Evolutionary conservation across 1,140 invertebrate genomes (phyloP), one percentile per base, ranked within the genome.

Genomic region (Lutraria rhynchaena): DNA sequence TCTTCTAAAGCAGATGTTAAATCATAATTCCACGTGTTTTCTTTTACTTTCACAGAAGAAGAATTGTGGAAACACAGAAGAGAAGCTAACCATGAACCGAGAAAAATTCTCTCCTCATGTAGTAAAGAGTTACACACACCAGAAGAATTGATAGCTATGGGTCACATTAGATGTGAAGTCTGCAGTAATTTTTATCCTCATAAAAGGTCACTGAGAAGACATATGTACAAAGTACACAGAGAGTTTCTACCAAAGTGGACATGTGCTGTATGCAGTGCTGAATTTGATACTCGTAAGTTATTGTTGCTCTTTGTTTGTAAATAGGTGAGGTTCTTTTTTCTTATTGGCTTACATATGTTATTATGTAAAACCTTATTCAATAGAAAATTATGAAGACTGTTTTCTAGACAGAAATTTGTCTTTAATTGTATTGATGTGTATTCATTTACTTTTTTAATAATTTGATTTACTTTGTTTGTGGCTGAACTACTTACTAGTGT

Each of bases 91-190:
- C 63, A 67, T 49, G 37, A 67, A 46, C 63, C 63, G 1, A n/a
- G 5, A n/a, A 27, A 29, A 15, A 22, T 11, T 1, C 0, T 41
- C 7, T 46, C 41, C 24, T 31, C 35, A n/a, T 3, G 19, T 19
- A 9, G 7, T 31, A 41, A 27, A 13, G 24, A 49, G 19, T 41
- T n/a, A 31, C 63, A 5, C 33, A 31, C 63, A 17, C 63, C 63
- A 31, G 63, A 67, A 17, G 63, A 67, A 49, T 41, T 49, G 22
- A 2, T 22, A 5, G 44, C n/a, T 13, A 15, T 49, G 27, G 63
- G 63, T 5, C 63, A 67, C 31, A 19, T 67, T 22, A 67, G 31
- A 49, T 67, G 63, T 67, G 44, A 67, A 29, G 33, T 67, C 19
- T 67, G 63, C 31, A 7, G 7, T 13, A 67, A 67, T 27, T 67